A percentile compares a stretch with the other conserved stretches of the same genome.
Evolutionary conservation across 37 sponge, comb jelly and placozoan species (phyloP).

Genomic region (Diacarnus erythraeanus): DNA sequence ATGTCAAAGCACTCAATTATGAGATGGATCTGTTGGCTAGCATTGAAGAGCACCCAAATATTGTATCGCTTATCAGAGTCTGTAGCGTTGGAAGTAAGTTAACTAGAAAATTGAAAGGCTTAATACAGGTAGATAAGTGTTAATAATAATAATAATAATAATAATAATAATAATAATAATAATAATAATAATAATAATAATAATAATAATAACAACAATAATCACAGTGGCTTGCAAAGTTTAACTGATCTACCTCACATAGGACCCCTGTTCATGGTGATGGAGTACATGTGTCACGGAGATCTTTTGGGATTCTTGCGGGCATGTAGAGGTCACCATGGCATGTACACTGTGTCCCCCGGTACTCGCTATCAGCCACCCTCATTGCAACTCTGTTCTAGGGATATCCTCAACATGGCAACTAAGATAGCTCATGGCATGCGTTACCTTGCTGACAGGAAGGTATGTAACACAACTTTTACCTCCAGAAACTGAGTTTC

Average conservation of each 20-base stretch:
- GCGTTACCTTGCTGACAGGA: constrained; percentile 64
- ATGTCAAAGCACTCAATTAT: constrained; percentile 34
- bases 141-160: too few relatives aligned
- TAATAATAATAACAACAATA: too few relatives aligned
- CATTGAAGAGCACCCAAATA: constrained; percentile 54
- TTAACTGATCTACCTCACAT: too few relatives aligned
- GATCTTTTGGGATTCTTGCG: constrained; percentile 81
- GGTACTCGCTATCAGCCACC: constrained; percentile 43
- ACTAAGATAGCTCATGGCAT: constrained; percentile 72
- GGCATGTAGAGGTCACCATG: constrained; percentile 43
- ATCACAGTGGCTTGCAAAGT: too few relatives aligned
- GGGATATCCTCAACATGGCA: constrained; percentile 62
- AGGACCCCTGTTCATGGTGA: constrained; percentile 65
- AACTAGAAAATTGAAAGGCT: not conserved
- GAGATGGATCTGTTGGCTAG: constrained; percentile 64
- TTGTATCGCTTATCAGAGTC: constrained; percentile 56
- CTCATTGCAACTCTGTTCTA: constrained; percentile 40
- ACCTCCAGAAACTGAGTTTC: not conserved
- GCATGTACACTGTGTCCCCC: constrained; percentile 63
- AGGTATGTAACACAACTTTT: constrained; percentile 21
- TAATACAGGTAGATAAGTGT: too few relatives aligned
- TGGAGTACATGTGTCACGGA: constrained; percentile 82
- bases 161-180: too few relatives aligned
- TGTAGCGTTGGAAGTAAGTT: constrained; percentile 57
- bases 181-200: too few relatives aligned